A percentile compares a stretch with the other conserved stretches of the same genome.
Conservation (phyloP, 2,113 vertebrate genomes). For the Genyomyrus donnyi region DNA sequence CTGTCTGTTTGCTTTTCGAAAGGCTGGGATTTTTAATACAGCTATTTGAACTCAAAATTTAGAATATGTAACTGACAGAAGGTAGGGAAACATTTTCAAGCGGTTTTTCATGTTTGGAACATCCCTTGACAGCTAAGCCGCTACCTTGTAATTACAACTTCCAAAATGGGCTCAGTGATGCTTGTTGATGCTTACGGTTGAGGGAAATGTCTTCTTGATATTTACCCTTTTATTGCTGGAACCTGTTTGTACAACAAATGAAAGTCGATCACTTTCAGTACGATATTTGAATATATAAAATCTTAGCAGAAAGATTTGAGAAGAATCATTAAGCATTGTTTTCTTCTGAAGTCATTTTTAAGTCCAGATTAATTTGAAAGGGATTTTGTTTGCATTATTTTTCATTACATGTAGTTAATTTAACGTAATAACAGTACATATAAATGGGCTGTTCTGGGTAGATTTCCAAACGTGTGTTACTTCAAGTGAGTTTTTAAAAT, state of each 20-base stretch:
- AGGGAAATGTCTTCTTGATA: constrained; percentile 20
- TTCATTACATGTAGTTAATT: not conserved
- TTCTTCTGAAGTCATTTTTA: not conserved
- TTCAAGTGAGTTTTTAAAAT: not conserved
- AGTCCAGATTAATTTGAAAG: not conserved
- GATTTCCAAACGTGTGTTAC: not conserved
- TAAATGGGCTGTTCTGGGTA: not conserved
- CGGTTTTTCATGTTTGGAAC: constrained; percentile 15
- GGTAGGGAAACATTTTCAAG: constrained; percentile 1
- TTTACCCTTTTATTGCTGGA: constrained; percentile 11
- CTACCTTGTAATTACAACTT: constrained; percentile 28
- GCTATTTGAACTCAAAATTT: not conserved
- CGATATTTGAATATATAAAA: not conserved
- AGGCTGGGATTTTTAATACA: not conserved
- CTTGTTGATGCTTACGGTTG: constrained; percentile 4
- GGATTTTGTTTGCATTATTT: not conserved
- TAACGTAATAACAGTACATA: not conserved
- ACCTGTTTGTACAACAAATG: not conserved
- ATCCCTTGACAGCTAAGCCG: constrained; percentile 19
- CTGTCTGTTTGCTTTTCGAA: not conserved
- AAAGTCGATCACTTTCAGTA: not conserved
- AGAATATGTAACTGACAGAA: not conserved
- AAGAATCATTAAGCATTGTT: not conserved
- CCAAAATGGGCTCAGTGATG: constrained; percentile 15
- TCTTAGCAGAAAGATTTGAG: not conserved